Evolutionary conservation across 2,888 invertebrate genomes (phyloP), one percentile per base, ranked within the genome.

Genomic region (Drosophila bunnanda): DNA sequence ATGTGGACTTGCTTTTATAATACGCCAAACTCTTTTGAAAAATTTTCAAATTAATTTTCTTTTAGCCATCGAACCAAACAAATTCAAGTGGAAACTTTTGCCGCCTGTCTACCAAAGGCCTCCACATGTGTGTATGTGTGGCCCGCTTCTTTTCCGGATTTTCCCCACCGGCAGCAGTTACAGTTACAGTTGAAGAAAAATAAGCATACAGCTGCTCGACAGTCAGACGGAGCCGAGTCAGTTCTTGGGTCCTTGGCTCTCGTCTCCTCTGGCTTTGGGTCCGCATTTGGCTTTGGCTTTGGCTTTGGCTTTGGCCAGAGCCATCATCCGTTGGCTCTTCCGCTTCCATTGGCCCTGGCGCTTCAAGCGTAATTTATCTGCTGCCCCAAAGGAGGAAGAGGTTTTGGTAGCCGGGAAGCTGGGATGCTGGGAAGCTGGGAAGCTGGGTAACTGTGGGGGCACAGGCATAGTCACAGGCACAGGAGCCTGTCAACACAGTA

Each of bases 361-460:
- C 78, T 78, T 67, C 77, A 68, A 77, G 87, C 82, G 86, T 87
- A 84, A 84, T 84, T 84, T 84, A 84, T 84, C 82, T 82, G 80
- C 79, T 71, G 50, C 6, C 50, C 50, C 34, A 52, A 52, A 34
- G 73, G 55, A 56, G 58, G 41, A 43, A 38, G 20, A 28, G 28
- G 44, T 22, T 30, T 20, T 22, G 39, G 20, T 34, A n/a, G 46
- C 25, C 22, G 25, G 44, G 15, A 25, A 12, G 41, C 41, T 20
- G 25, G 25, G 25, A 25, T n/a, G n/a, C n/a, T n/a, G n/a, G n/a
- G n/a, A 30, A 30, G 30, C 30, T 30, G 43, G 41, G 20, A 22
- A 12, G 2, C 43, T 25, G 43, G 41, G 41, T 22, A 43, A 15
- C 43, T 15, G 8, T 8, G 46, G 25, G 25, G 25, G 25, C 32